These are phyloP conservation scores for Bombus ignitus DNA, from an alignment of 1,140 invertebrate species.

Conservation along the genomic window DNA sequence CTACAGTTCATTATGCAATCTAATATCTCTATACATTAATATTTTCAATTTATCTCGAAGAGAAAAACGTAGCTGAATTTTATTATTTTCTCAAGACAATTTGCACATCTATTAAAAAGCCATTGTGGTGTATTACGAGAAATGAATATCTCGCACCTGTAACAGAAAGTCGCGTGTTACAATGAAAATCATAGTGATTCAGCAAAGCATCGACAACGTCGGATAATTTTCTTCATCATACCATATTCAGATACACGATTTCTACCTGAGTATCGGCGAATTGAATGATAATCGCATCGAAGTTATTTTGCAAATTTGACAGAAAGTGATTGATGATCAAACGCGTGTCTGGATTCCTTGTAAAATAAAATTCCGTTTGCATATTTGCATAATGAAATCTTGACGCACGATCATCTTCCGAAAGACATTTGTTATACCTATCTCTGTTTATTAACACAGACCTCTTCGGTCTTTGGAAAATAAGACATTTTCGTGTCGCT, in stretches of 20 bases:
- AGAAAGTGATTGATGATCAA: slow-evolving; percentile 26
- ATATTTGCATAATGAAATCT: background rate
- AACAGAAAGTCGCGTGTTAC: background rate
- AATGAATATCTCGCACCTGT: slow-evolving; percentile 18
- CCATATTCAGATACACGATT: slow-evolving; percentile 25
- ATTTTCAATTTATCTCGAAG: background rate
- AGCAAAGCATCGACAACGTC: slow-evolving; percentile 26
- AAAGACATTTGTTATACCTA: background rate
- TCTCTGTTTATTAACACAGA: background rate
- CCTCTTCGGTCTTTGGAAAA: background rate
- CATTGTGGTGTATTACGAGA: no score
- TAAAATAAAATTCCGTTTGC: background rate
- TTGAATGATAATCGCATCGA: slow-evolving; percentile 23
- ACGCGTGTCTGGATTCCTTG: no score
- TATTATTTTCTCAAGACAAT: background rate
- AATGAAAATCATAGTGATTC: slow-evolving; percentile 53
- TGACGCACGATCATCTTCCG: background rate
- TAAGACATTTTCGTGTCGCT: slow-evolving; percentile 17
- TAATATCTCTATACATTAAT: background rate
- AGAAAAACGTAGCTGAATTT: background rate
- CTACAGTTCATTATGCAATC: background rate
- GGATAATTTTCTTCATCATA: slow-evolving; percentile 47
- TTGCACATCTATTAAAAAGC: background rate
- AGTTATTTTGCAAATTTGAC: background rate
- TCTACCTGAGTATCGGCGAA: slow-evolving; percentile 2